These are phyloP conservation scores for Parazoanthus darwini DNA, from an alignment of 92 coral and sea anemone genomes.

Conservation along the genomic window DNA sequence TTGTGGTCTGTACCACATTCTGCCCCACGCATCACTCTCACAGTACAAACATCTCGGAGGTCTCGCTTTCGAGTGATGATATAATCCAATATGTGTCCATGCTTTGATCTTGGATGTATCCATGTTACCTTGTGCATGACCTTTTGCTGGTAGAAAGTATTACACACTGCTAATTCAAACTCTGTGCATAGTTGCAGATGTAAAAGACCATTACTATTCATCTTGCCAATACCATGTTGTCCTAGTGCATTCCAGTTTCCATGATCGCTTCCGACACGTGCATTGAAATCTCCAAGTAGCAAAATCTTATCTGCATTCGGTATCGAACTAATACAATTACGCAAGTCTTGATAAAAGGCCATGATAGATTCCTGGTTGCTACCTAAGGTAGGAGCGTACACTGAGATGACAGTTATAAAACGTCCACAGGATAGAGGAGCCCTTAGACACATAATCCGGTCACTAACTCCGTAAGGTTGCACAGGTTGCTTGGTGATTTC, in stretches of 20 bases:
- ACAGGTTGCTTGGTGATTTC: too few relatives aligned
- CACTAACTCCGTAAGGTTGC: too few relatives aligned
- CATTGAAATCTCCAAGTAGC: too few relatives aligned
- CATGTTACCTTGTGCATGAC: conserved; percentile 27
- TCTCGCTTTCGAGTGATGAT: conserved; percentile 29
- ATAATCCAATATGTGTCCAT: conserved; percentile 26
- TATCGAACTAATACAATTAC: too few relatives aligned
- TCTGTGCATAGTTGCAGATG: conserved; percentile 36
- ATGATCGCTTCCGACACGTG: not conserved
- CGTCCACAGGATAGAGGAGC: too few relatives aligned
- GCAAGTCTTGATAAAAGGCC: too few relatives aligned
- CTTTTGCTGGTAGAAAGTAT: conserved; percentile 20
- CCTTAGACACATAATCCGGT: too few relatives aligned
- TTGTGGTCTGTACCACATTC: conserved; percentile 36
- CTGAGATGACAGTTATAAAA: too few relatives aligned
- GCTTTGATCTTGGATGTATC: conserved; percentile 41
- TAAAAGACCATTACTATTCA: not conserved
- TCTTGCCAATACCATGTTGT: too few relatives aligned
- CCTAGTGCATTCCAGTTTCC: conserved; percentile 27
- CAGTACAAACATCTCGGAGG: not conserved
- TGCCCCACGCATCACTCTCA: conserved; percentile 20
- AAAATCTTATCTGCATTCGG: too few relatives aligned
- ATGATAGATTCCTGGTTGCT: too few relatives aligned
- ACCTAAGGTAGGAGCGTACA: too few relatives aligned
- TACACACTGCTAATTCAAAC: conserved; percentile 10